Conservation (phyloP, 2,797 vertebrate genomes). For the Telmatherina bonti region DNA sequence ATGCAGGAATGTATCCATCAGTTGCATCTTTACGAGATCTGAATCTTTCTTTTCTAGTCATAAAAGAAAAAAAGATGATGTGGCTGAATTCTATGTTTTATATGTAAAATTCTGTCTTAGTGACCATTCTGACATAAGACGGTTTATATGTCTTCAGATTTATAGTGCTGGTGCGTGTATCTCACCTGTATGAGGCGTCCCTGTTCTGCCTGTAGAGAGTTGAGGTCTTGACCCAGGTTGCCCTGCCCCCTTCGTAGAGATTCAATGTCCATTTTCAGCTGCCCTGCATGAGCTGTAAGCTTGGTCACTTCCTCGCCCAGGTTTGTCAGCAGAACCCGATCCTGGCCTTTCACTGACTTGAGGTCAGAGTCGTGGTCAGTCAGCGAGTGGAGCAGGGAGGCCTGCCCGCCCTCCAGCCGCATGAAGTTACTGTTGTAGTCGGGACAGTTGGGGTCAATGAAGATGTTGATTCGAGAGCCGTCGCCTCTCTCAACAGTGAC, state of each 20-base stretch:
- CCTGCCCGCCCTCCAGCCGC: slow-evolving; percentile 92
- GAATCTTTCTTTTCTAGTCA: background rate
- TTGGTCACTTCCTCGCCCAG: slow-evolving; percentile 93
- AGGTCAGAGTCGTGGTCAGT: slow-evolving; percentile 87
- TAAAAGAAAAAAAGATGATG: background rate
- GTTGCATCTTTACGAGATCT: too few relatives aligned
- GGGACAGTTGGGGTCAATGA: slow-evolving; percentile 97
- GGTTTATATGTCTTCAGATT: background rate
- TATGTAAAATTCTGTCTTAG: background rate
- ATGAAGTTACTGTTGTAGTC: slow-evolving; percentile 89
- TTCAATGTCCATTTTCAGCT: slow-evolving; percentile 91
- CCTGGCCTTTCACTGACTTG: slow-evolving; percentile 88
- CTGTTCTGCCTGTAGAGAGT: slow-evolving; percentile 92
- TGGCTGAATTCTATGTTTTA: background rate
- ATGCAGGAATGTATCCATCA: background rate
- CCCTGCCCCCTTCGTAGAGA: slow-evolving; percentile 89
- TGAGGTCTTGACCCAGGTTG: slow-evolving; percentile 91
- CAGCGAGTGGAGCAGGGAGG: slow-evolving; percentile 88
- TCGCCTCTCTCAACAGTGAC: slow-evolving; percentile 95
- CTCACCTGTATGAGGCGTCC: slow-evolving; percentile 95
- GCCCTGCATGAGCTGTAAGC: slow-evolving; percentile 88
- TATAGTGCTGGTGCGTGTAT: slow-evolving; percentile 2
- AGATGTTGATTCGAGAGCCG: slow-evolving; percentile 95
- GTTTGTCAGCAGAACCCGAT: slow-evolving; percentile 88
- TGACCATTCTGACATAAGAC: background rate